Evolutionary conservation across 2,113 vertebrate genomes (phyloP), one percentile per base, ranked within the genome.

Genomic region (Macheiramphus alcinus): DNA sequence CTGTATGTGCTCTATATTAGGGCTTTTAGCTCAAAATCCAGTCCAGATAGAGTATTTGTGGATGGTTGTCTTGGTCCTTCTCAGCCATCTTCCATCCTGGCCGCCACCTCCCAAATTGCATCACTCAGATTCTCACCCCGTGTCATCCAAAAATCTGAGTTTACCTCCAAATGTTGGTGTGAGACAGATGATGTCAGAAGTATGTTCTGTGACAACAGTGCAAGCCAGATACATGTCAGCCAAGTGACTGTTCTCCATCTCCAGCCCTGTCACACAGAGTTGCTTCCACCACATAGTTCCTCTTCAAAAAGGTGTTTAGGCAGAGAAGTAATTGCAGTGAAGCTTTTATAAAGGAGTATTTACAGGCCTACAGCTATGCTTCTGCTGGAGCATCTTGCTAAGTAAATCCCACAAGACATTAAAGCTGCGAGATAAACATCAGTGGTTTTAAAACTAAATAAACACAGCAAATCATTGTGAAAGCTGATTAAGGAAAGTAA

Each of bases 361-460:
- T 91, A 75, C 61, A 87, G 47, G 65, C 87, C 94, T 94, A 55
- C n/a, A 90, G 90, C 73, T 87, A 71, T 40, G n/a, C 23, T 79
- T 53, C 52, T 47, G 26, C 42, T 70, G 42, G 7, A 90, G 22
- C 47, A 87, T 19, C 56, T 58, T 50, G 47, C 81, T 81, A 55
- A 87, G 38, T 26, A 82, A 94, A 95, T 79, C 74, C 56, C 95
- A 87, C 74, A 61, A 82, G 81, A 93, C 62, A 43, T 43, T 85
- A 93, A 88, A 87, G 70, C 43, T 74, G 59, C 0, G 14, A 93
- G 81, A 94, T 47, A 90, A 95, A 79, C 78, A 95, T 42, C 34
- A 47, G 71, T 93, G 75, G 58, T 40, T 92, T 93, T 91, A 96
- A 83, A 93, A 80, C 48, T 56, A 94, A 88, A 96, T 48, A 94